Conservation (phyloP, 2,797 vertebrate genomes). For the Serranus cabrilla region DNA sequence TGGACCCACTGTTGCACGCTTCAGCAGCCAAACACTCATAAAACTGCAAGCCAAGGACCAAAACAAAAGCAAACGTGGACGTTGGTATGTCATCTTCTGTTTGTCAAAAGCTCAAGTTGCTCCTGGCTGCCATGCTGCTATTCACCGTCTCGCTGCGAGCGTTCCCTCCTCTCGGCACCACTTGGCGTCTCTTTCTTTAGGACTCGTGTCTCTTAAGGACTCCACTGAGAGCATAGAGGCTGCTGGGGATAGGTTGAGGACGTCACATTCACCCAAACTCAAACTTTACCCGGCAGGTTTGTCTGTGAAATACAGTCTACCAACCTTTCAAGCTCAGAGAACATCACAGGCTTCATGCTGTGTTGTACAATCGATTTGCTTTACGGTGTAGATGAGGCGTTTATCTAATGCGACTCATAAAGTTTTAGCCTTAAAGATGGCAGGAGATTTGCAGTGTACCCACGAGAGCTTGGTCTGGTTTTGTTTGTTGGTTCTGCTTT, state of each 20-base stretch:
- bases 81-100: constrained; percentile 46
- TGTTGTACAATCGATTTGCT: background rate
- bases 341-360: background rate
- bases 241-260: constrained; percentile 23
- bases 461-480: background rate
- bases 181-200: constrained; percentile 23
- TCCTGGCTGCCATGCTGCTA: constrained; percentile 36
- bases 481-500: no score
- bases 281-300: constrained; percentile 18
- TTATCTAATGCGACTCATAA: background rate
- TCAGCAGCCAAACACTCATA: background rate
- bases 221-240: constrained; percentile 14
- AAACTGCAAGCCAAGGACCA: constrained; percentile 21
- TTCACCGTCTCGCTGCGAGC: constrained; percentile 22
- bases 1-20: background rate
- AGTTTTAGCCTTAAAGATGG: background rate
- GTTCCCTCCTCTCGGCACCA: constrained; percentile 3
- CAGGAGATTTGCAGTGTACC: background rate
- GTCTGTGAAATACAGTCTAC: background rate
- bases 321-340: background rate
- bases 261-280: constrained; percentile 31
- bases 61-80: constrained; percentile 31
- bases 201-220: constrained; percentile 31
- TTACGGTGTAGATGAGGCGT: background rate
- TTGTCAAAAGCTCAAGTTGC: constrained; percentile 48